Percentiles rank a stretch among this genome's conserved stretches.
These are phyloP conservation scores for Aspidiotus destructor DNA, from an alignment of 2,888 invertebrate genomes.

Conservation along the genomic window DNA sequence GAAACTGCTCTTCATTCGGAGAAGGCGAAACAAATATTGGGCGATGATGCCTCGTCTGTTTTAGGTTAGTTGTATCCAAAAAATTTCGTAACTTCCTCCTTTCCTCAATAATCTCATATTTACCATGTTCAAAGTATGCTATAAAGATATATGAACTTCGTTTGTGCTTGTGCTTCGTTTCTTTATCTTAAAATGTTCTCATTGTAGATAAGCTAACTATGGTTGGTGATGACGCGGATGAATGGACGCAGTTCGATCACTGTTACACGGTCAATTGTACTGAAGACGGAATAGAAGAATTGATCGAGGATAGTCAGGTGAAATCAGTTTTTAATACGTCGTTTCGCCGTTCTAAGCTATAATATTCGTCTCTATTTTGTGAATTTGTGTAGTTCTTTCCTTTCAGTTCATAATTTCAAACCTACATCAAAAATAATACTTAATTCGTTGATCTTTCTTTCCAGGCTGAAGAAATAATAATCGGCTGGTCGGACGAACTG, in stretches of 20 bases:
- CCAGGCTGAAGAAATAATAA: background rate
- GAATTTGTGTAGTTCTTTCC: too few species aligned
- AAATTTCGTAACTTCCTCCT: background rate
- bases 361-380: too few species aligned
- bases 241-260: conserved; percentile 23
- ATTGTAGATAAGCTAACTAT: conserved; percentile 12
- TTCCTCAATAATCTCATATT: too few species aligned
- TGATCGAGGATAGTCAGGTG: background rate
- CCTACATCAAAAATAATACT: too few species aligned
- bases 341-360: background rate
- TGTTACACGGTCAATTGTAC: conserved; percentile 19
- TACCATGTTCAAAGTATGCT: background rate
- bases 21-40: conserved; percentile 48
- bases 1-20: conserved; percentile 48
- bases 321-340: background rate
- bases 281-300: background rate
- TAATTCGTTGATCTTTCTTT: background rate
- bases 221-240: conserved; percentile 18
- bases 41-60: conserved; percentile 46
- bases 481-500: background rate
- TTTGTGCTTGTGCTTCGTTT: background rate
- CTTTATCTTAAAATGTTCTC: background rate
- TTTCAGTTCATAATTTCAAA: too few species aligned
- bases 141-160: background rate
- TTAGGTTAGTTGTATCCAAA: conserved; percentile 40